Evolutionary conservation across 2,888 invertebrate genomes (phyloP), one percentile per base, ranked within the genome.

Genomic region (Allygus modestus): DNA sequence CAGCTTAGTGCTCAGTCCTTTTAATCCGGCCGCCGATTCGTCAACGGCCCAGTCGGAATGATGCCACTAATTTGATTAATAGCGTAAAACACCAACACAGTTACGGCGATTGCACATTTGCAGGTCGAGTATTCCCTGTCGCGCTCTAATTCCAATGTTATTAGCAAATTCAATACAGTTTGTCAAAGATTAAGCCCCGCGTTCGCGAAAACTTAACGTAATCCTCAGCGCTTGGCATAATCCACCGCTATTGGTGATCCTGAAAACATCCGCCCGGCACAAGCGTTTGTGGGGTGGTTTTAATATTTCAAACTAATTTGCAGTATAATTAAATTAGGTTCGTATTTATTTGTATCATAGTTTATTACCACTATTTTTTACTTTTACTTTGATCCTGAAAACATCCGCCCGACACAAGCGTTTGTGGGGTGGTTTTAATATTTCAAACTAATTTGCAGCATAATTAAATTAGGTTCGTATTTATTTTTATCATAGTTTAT

Each of bases 151-250:
- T 28, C 28, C 31, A 65, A 65, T 31, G 65, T 65, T 65, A 65
- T 65, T 65, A 65, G 65, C 28, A 31, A 65, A 65, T 65, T 65
- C 65, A 65, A 65, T 28, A 65, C 65, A 31, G 65, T 28, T 65
- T 65, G 31, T 65, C 65, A 65, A 65, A 65, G 65, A 65, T 65
- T 65, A 65, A 65, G 17, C 65, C 58, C 31, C 15, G 65, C 26
- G 65, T 17, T 31, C 31, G 65, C 28, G 65, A 65, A 65, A 65
- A 65, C 65, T 65, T 54, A 31, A 12, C 28, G 26, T 65, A 65
- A 65, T 65, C 65, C 31, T 28, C 65, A 31, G 28, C 15, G 65
- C 65, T 65, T 31, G 65, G 12, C 9, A 15, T 65, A 31, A 31
- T 65, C 65, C 65, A n/a, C 17, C 28, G 41, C 41, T 51, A 79